Evolutionary conservation across 2,113 vertebrate genomes (phyloP).

Genomic region (Scophthalmus maximus): DNA sequence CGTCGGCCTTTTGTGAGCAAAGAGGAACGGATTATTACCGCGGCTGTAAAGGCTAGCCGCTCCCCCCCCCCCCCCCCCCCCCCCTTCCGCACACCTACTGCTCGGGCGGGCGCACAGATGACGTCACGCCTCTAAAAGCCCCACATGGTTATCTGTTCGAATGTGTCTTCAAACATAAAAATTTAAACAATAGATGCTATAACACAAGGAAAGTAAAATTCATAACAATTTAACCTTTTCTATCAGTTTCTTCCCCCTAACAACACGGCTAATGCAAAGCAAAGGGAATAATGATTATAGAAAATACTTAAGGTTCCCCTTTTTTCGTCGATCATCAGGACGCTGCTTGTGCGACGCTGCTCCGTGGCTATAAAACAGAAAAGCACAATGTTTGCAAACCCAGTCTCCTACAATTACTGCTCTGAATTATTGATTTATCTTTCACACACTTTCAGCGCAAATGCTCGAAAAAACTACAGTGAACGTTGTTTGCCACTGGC

Average conservation of each 20-base stretch:
- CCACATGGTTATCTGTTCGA: background rate
- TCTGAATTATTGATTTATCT: conserved; percentile 13
- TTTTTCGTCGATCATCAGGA: conserved; percentile 20
- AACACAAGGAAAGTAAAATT: background rate
- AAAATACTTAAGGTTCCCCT: background rate
- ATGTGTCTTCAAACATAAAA: background rate
- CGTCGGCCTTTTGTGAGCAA: conserved; percentile 16
- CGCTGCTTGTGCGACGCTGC: background rate
- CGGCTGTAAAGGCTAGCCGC: conserved; percentile 13
- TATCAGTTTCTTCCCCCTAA: background rate
- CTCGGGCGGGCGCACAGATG: background rate
- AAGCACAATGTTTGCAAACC: background rate
- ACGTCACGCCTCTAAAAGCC: background rate
- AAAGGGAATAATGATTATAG: conserved; percentile 17
- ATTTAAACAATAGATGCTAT: background rate
- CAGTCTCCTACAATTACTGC: background rate
- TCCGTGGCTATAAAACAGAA: conserved; percentile 6
- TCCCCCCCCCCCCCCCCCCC: conserved; percentile 20
- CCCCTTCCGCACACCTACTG: conserved; percentile 1
- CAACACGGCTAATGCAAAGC: background rate
- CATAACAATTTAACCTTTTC: background rate
- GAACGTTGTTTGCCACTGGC: background rate
- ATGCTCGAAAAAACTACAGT: background rate
- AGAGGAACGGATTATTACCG: conserved; percentile 38
- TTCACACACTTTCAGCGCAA: background rate